Evolutionary conservation across 2,797 vertebrate species (phyloP).

Genomic region (Phrynocephalus vlangalii): DNA sequence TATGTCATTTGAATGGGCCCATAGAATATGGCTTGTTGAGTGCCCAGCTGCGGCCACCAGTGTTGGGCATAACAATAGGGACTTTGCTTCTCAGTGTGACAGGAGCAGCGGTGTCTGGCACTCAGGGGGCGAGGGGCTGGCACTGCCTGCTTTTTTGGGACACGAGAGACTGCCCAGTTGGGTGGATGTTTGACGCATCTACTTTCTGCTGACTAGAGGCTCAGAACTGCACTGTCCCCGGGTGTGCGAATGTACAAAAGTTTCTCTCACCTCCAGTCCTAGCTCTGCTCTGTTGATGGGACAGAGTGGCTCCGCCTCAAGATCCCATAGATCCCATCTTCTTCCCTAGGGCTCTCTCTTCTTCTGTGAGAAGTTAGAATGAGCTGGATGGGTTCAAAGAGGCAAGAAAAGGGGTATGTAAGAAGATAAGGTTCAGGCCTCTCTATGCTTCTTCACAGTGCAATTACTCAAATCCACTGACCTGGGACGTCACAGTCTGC

Average conservation of each 20-base stretch:
- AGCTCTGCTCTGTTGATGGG: neutral
- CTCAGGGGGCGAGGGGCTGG: constrained; percentile 53
- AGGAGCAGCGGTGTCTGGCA: constrained; percentile 62
- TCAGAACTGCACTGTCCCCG: neutral
- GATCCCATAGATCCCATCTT: neutral
- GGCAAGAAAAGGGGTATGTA: neutral
- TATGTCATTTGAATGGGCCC: constrained; percentile 51
- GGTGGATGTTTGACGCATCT: neutral
- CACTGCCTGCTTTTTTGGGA: constrained; percentile 16
- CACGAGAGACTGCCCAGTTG: neutral
- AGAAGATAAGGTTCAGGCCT: neutral
- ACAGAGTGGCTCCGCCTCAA: neutral
- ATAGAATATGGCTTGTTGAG: constrained; percentile 68
- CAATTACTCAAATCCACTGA: constrained; percentile 89
- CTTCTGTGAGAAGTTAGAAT: constrained; percentile 13
- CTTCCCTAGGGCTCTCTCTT: constrained; percentile 1
- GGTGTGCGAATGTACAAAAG: neutral
- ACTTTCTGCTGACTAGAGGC: neutral
- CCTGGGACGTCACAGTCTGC: constrained; percentile 89
- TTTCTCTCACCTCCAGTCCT: neutral
- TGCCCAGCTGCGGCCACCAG: constrained; percentile 58
- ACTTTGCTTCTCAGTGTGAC: constrained; percentile 67
- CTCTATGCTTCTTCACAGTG: constrained; percentile 76
- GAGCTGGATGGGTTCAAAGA: neutral
- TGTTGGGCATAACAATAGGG: constrained; percentile 73